Percentiles rank a stretch among this genome's conserved stretches.
Conservation (phyloP, 2,797 vertebrate species). For the Chanos chanos region DNA sequence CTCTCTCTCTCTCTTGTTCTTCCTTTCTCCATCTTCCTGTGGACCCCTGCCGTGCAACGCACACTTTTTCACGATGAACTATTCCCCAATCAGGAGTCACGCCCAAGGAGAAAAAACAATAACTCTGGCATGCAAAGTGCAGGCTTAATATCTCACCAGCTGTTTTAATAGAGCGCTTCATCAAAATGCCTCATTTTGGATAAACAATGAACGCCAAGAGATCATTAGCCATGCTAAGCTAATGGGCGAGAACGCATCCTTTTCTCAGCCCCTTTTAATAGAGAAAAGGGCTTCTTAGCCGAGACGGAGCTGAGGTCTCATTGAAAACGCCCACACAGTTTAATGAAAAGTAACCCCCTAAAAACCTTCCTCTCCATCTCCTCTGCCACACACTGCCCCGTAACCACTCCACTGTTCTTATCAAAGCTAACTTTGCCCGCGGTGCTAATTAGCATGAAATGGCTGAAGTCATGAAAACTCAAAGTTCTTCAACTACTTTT, state of each 20-base stretch:
- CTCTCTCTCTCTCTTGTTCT: neutral
- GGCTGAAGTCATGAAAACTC: no score
- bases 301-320: constrained; percentile 34
- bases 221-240: constrained; percentile 49
- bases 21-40: neutral
- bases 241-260: constrained; percentile 44
- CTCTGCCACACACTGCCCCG: constrained; percentile 24
- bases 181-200: constrained; percentile 43
- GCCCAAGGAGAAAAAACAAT: constrained; percentile 34
- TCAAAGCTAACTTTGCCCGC: no score
- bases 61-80: constrained; percentile 49
- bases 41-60: constrained; percentile 2
- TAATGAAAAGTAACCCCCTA: constrained; percentile 45
- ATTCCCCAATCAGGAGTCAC: constrained; percentile 60
- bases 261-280: constrained; percentile 38
- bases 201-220: constrained; percentile 46
- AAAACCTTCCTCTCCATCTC: no score
- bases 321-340: constrained; percentile 37
- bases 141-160: constrained; percentile 39
- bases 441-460: no score
- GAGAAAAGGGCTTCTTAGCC: constrained; percentile 26
- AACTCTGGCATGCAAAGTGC: constrained; percentile 34
- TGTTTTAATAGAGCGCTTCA: constrained; percentile 33
- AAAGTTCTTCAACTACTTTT: no score
- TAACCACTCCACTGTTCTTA: neutral